Evolutionary conservation across 92 coral and sea anemone genomes (phyloP).

Genomic region (Palythoa heliodiscus): DNA sequence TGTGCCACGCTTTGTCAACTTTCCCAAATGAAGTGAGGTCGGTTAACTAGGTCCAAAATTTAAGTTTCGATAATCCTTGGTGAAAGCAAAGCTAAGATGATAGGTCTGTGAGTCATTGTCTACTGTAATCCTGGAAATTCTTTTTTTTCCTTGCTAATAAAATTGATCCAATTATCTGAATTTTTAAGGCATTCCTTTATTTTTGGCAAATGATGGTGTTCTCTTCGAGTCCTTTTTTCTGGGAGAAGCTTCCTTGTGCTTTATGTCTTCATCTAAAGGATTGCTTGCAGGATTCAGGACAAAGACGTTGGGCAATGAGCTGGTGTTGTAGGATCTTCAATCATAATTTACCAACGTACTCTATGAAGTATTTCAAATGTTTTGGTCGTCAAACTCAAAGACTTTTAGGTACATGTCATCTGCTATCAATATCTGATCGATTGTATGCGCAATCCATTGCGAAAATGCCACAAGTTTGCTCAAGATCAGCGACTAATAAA

Average conservation of each 20-base stretch:
- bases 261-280: constrained; percentile 18
- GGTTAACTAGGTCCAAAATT: too few species aligned
- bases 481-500: too few species aligned
- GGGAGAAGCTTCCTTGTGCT: neutral
- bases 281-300: constrained; percentile 41
- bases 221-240: constrained; percentile 51
- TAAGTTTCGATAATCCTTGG: constrained; percentile 19
- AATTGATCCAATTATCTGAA: constrained; percentile 25
- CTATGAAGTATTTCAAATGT: too few species aligned
- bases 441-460: too few species aligned
- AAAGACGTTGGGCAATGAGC: too few species aligned
- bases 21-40: constrained; percentile 49
- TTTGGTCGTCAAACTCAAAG: too few species aligned
- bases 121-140: constrained; percentile 74
- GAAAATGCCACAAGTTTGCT: too few species aligned
- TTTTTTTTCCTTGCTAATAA: constrained; percentile 47
- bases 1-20: constrained; percentile 54
- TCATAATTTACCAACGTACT: too few species aligned
- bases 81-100: constrained; percentile 1
- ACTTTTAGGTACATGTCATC: too few species aligned
- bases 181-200: constrained; percentile 39
- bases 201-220: constrained; percentile 58
- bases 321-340: too few species aligned
- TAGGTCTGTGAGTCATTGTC: constrained; percentile 15
- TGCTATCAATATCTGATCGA: too few species aligned